Evolutionary conservation across 2,888 invertebrate species (phyloP), one percentile per base, ranked within the genome.

Genomic region (Thelaira solivaga): DNA sequence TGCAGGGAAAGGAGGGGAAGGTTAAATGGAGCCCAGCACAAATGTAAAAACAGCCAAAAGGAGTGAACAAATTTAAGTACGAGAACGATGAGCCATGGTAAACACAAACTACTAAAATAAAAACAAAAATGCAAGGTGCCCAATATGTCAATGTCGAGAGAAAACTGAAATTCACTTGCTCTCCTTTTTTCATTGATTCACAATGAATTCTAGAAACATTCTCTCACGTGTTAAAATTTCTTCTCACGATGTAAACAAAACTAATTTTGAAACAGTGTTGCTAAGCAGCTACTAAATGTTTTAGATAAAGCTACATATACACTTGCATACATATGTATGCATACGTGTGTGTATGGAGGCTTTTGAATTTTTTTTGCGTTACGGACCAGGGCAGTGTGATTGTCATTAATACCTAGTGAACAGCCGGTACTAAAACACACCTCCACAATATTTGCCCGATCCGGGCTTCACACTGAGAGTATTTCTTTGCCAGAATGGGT

Each of bases 91-190:
- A 20, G 20, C 45, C 36, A 29, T 36, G 13, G 10, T 7, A 68
- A 57, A 36, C 34, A 45, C 2, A 53, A 45, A 36, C 18, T 8
- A 20, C 11, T 29, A 5, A 39, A 51, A 51, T 11, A 26, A 45
- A 55, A 20, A 26, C 10, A 59, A 59, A 24, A 59, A 39, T 72
- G 55, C 43, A 72, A 76, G 76, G 71, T 67, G 67, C 71, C n/a
- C 71, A 65, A 67, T 61, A 51, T 59, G 59, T 69, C 64, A 76
- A 69, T 76, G 71, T 53, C 65, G 76, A 53, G 76, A 71, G 69
- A 24, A 39, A 24, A 51, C 29, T 13, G 18, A 62, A 22, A 49
- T 39, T 62, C 36, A 67, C 61, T 65, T 45, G 59, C 43, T 69
- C 47, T 31, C 45, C 59, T 36, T 18, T 36, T 61, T 61, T 26